Evolutionary conservation across 2,113 vertebrate species (phyloP).

Genomic region (Colaptes auratus): DNA sequence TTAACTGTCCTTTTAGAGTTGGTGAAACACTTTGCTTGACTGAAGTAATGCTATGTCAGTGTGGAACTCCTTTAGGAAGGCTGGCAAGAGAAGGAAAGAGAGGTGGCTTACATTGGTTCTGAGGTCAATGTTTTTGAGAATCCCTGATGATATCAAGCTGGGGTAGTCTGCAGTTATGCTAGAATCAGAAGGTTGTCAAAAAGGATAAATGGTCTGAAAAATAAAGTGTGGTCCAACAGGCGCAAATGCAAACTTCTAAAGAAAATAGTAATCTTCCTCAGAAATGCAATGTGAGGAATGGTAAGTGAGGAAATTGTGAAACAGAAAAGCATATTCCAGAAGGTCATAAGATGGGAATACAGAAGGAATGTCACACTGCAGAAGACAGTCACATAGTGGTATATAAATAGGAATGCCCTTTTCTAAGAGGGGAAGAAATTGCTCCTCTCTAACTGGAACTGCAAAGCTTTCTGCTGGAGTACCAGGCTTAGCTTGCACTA

Average conservation of each 20-base stretch:
- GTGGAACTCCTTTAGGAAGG: neutral
- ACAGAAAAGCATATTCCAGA: neutral
- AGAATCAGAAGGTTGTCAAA: neutral
- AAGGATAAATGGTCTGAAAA: neutral
- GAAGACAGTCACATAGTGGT: neutral
- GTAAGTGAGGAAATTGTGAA: neutral
- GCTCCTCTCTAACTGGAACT: neutral
- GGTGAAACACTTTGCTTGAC: neutral
- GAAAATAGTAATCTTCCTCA: neutral
- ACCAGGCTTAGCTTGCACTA: accelerated
- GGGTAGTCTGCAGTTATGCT: neutral
- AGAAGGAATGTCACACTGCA: neutral
- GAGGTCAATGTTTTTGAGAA: neutral
- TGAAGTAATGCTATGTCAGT: neutral
- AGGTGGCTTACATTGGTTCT: neutral
- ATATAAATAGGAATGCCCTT: neutral
- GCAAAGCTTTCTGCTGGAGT: neutral
- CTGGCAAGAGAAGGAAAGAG: neutral
- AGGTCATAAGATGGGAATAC: neutral
- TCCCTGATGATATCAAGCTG: neutral
- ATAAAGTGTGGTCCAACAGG: neutral
- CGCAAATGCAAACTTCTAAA: neutral
- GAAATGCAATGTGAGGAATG: neutral
- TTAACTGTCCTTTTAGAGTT: neutral
- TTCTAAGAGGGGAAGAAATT: neutral